Conservation (phyloP, 2,797 vertebrate genomes). For the Microctenopoma lineatum region DNA sequence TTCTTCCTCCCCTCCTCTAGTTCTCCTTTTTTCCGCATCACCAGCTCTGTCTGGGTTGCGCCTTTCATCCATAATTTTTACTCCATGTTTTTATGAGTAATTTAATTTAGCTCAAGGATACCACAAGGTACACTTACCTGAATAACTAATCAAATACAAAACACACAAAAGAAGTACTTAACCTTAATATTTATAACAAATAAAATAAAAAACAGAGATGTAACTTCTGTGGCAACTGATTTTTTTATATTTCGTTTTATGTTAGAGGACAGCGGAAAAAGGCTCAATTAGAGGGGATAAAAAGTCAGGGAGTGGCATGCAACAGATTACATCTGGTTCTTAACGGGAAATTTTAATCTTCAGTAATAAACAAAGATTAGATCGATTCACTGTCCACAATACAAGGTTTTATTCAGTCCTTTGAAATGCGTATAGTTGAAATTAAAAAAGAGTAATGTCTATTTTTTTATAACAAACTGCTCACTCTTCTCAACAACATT, state of each 20-base stretch:
- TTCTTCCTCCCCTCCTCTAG: slow-evolving; percentile 26
- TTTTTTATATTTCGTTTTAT: neutral
- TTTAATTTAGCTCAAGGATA: neutral
- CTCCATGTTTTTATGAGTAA: slow-evolving; percentile 1
- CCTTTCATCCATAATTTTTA: neutral
- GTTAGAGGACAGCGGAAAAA: neutral
- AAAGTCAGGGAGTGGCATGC: neutral
- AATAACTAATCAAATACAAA: neutral
- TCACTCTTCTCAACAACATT: neutral
- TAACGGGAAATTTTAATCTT: neutral
- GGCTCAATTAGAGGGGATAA: neutral
- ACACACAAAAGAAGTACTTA: neutral
- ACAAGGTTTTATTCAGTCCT: neutral
- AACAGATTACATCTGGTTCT: neutral
- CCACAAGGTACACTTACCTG: neutral
- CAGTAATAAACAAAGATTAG: too few relatives aligned
- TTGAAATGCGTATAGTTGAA: too few relatives aligned
- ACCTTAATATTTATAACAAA: too few relatives aligned
- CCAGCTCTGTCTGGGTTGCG: neutral
- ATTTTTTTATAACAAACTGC: neutral
- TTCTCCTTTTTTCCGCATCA: slow-evolving; percentile 13
- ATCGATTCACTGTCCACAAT: neutral
- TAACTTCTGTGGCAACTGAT: neutral
- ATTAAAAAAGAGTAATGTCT: too few relatives aligned
- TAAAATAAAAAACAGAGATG: too few relatives aligned